Conservation (phyloP, 23 tunicate species). For the Botrylloides violaceus region DNA sequence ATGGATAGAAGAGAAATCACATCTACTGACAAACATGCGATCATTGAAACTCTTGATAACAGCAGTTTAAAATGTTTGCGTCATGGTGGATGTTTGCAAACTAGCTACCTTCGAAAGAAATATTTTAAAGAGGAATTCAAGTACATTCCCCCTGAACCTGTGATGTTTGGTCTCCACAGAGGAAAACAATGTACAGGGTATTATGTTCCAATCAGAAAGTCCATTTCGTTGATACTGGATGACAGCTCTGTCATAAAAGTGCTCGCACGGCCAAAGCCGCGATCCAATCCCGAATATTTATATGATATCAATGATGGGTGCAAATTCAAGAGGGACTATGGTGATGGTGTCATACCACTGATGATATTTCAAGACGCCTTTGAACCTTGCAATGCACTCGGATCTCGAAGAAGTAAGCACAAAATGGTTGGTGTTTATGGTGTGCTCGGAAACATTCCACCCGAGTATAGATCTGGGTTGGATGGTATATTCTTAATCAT, state of each 20-base stretch:
- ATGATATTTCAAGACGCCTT: background rate
- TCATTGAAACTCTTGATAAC: background rate
- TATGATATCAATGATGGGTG: background rate
- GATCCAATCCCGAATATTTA: background rate
- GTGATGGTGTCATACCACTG: background rate
- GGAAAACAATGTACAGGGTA: slow-evolving; percentile 2
- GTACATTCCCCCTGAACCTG: background rate
- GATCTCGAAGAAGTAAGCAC: background rate
- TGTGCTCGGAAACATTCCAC: background rate
- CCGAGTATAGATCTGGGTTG: background rate
- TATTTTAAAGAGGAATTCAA: slow-evolving; percentile 3
- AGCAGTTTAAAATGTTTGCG: background rate
- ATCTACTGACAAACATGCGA: background rate
- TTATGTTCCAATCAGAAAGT: background rate
- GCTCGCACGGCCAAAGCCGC: background rate
- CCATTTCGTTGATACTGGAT: background rate
- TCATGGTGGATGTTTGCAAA: background rate
- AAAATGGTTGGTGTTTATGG: slow-evolving; percentile 16
- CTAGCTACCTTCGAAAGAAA: background rate
- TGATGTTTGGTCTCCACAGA: background rate
- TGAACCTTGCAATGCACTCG: background rate
- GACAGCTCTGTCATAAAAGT: background rate
- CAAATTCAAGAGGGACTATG: background rate
- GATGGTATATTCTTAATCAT: background rate
- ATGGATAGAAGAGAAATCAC: background rate